phyloP scores from a whole-genome alignment of 2,888 invertebrate genomes.

The Patella pellucida region DNA sequence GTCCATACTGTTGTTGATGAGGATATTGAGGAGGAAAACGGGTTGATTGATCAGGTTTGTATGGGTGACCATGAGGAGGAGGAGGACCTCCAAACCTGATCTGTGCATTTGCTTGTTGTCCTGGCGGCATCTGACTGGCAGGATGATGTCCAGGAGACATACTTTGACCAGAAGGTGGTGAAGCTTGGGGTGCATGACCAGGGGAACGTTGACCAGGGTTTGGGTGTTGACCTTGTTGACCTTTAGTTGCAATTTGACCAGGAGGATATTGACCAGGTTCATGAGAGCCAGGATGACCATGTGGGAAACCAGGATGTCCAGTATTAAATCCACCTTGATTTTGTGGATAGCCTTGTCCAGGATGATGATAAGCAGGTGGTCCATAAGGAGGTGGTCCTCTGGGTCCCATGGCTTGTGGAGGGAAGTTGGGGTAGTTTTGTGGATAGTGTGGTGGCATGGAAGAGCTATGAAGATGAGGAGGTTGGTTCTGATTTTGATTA shows the following conservation, averaged over 20 bases:
- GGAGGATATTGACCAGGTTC: background rate
- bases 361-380: background rate
- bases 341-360: background rate
- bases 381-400: background rate
- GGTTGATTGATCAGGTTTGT: slow-evolving; percentile 15
- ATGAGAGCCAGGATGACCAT: background rate
- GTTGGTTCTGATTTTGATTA: background rate
- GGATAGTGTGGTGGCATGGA: background rate
- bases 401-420: background rate
- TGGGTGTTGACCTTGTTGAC: background rate
- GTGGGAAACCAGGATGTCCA: background rate
- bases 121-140: background rate
- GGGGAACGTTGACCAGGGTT: background rate
- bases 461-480: background rate
- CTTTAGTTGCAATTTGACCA: background rate
- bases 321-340: background rate
- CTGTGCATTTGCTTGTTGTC: background rate
- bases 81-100: background rate
- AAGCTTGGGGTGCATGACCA: background rate
- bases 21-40: slow-evolving; percentile 21
- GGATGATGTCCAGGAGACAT: background rate
- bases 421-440: background rate
- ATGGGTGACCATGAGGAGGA: background rate
- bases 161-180: background rate
- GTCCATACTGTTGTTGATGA: slow-evolving; percentile 25